Percentiles rank a stretch among this genome's conserved stretches.
Evolutionary conservation across 2,797 vertebrate genomes (phyloP).

Genomic region (Distichodus sexfasciatus): DNA sequence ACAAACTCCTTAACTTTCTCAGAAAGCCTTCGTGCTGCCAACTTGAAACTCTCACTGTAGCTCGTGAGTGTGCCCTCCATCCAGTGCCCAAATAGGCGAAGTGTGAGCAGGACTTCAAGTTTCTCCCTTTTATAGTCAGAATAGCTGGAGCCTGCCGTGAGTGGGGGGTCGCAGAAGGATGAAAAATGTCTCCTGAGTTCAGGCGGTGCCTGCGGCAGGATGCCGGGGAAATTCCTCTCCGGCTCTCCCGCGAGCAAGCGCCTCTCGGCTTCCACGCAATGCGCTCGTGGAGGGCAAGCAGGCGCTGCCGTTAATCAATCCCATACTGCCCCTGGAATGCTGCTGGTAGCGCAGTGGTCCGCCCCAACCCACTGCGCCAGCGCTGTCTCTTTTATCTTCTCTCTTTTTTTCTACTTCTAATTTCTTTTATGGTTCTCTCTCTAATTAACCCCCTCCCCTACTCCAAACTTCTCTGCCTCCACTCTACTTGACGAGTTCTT

Average conservation of each 20-base stretch:
- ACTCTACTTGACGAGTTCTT: slow-evolving; percentile 44
- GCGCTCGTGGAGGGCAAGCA: slow-evolving; percentile 35
- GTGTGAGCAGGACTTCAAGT: not conserved
- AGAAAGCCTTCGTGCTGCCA: no score
- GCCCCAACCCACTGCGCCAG: slow-evolving; percentile 37
- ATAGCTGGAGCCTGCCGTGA: slow-evolving; percentile 21
- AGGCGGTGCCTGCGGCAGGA: slow-evolving; percentile 21
- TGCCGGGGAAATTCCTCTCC: slow-evolving; percentile 38
- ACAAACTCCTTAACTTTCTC: no score
- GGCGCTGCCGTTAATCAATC: slow-evolving; percentile 44
- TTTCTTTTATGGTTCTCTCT: slow-evolving; percentile 54
- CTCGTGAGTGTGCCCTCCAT: not conserved
- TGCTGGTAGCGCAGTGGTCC: slow-evolving; percentile 49
- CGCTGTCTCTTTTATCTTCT: slow-evolving; percentile 64
- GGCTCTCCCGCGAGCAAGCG: slow-evolving; percentile 24
- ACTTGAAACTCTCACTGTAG: no score
- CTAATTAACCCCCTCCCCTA: slow-evolving; percentile 60
- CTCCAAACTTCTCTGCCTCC: slow-evolving; percentile 55
- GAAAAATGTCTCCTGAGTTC: slow-evolving; percentile 35
- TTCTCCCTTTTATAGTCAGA: slow-evolving; percentile 37
- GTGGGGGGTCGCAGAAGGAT: slow-evolving; percentile 40
- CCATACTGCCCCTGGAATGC: slow-evolving; percentile 54
- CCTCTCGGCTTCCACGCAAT: slow-evolving; percentile 27
- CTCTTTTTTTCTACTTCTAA: slow-evolving; percentile 52
- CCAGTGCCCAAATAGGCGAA: not conserved